Conservation (phyloP, 1,140 invertebrate species). For the Ctenoplectra terminalis region DNA sequence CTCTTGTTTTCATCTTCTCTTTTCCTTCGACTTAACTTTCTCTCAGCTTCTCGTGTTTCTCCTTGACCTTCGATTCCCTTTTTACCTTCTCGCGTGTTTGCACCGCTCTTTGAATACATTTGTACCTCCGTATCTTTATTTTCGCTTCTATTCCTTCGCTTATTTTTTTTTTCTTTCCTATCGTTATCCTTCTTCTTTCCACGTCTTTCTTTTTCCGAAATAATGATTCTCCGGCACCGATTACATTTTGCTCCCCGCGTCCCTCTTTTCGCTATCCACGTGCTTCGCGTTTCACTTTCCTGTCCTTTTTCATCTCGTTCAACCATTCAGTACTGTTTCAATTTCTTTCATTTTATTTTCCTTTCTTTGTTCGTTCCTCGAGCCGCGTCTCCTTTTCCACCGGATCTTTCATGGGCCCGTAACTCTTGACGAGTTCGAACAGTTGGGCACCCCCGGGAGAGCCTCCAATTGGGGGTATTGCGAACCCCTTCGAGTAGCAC, state of each 20-base stretch:
- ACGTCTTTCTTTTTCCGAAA: constrained; percentile 9
- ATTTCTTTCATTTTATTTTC: neutral
- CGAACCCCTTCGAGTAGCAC: constrained; percentile 58
- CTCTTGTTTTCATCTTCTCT: neutral
- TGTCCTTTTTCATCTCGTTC: constrained; percentile 5
- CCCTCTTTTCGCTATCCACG: no score
- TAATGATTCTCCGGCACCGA: neutral
- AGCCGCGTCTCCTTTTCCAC: neutral
- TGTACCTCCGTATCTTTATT: neutral
- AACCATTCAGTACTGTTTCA: neutral
- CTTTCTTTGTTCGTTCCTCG: neutral
- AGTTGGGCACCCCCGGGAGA: constrained; percentile 50
- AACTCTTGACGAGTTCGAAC: constrained; percentile 47
- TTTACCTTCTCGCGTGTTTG: neutral
- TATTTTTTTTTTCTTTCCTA: neutral
- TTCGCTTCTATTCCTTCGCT: neutral
- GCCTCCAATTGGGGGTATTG: constrained; percentile 23
- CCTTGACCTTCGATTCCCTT: neutral
- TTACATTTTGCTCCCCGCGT: neutral
- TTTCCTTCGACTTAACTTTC: neutral
- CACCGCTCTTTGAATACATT: neutral
- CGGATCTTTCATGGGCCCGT: constrained; percentile 3
- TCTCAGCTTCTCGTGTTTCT: neutral
- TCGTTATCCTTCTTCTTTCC: neutral
- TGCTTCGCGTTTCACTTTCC: neutral